These are phyloP conservation scores for Dasysyrphus albostriatus DNA, from an alignment of 2,888 invertebrate species.

Conservation along the genomic window DNA sequence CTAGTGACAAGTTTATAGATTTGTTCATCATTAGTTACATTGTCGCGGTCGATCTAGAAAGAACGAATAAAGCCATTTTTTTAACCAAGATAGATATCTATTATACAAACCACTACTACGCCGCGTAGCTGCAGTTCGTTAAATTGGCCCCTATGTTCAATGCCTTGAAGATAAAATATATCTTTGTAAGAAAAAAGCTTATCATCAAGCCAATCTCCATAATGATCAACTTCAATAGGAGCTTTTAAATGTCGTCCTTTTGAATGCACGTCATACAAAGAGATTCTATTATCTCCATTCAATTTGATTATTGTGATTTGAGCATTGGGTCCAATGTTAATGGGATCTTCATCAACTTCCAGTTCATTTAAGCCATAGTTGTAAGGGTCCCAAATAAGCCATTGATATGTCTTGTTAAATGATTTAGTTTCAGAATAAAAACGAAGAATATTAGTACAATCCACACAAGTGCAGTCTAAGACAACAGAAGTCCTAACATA, in stretches of 20 bases:
- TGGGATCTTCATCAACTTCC: constrained; percentile 72
- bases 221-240: constrained; percentile 77
- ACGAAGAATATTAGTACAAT: constrained; percentile 69
- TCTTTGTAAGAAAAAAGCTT: constrained; percentile 62
- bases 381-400: constrained; percentile 79
- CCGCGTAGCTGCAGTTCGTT: constrained; percentile 79
- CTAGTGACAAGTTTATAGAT: constrained; percentile 78
- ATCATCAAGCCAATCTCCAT: constrained; percentile 71
- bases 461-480: constrained; percentile 78
- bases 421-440: constrained; percentile 78
- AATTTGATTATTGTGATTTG: constrained; percentile 80
- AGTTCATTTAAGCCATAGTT: constrained; percentile 74
- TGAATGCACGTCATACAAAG: constrained; percentile 81
- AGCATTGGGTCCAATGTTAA: constrained; percentile 79
- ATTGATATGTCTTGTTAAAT: constrained; percentile 82
- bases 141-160: constrained; percentile 78
- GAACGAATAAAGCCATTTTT: too few species aligned
- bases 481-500: constrained; percentile 78
- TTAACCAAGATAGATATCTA: too few species aligned
- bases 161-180: constrained; percentile 79
- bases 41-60: constrained; percentile 80
- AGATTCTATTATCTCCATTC: constrained; percentile 46
- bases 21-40: constrained; percentile 79
- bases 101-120: constrained; percentile 81
- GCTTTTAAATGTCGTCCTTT: constrained; percentile 80